A percentile compares a stretch with the other conserved stretches of the same genome.
These are phyloP conservation scores for Rhynchophorus ferrugineus DNA, from an alignment of 1,140 invertebrate genomes.

Conservation along the genomic window DNA sequence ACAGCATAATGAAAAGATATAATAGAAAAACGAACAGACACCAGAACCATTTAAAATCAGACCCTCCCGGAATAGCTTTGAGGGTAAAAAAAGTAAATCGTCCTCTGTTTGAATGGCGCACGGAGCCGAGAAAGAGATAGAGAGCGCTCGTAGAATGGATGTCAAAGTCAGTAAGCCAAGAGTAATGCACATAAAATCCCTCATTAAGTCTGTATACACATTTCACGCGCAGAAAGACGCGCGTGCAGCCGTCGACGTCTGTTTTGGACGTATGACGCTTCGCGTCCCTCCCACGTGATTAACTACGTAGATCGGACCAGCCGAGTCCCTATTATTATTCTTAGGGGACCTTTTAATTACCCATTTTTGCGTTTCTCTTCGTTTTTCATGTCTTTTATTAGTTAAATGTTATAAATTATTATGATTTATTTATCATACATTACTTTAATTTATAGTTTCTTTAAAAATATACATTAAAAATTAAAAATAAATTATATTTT, in stretches of 20 bases:
- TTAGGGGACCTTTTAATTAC: neutral
- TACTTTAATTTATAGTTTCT: no score
- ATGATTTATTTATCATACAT: no score
- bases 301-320: neutral
- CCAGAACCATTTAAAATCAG: no score
- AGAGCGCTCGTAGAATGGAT: conserved; percentile 20
- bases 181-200: conserved; percentile 40
- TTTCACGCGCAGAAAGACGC: conserved; percentile 33
- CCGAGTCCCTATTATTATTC: neutral
- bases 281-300: conserved; percentile 21
- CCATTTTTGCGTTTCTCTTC: no score
- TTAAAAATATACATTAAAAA: no score
- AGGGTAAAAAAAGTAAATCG: no score
- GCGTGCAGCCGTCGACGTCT: conserved; percentile 26
- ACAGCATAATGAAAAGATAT: no score
- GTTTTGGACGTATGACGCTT: conserved; percentile 31
- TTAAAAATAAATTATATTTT: no score
- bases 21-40: no score
- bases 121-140: neutral
- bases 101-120: neutral
- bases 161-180: conserved; percentile 39
- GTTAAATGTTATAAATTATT: no score
- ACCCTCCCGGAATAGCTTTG: no score
- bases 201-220: conserved; percentile 37
- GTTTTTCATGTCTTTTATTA: no score